These are phyloP conservation scores for Corythucha ciliata DNA, from an alignment of 2,888 invertebrate species.

Conservation along the genomic window DNA sequence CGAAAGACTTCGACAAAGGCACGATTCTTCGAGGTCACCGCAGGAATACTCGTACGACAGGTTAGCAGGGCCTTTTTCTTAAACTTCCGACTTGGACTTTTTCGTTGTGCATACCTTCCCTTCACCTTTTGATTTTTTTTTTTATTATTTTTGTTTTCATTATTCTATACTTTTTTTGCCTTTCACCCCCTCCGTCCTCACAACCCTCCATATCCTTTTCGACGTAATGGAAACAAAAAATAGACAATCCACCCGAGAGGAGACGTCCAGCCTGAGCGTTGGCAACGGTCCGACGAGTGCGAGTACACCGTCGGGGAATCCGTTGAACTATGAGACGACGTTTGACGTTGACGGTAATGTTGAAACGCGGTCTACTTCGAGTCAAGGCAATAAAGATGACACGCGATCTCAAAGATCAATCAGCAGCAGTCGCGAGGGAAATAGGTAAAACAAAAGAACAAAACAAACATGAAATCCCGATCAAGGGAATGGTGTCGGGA, in stretches of 20 bases:
- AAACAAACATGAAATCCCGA: no score
- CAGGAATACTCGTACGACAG: slow-evolving; percentile 66
- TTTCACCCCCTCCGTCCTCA: slow-evolving; percentile 24
- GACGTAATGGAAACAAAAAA: no score
- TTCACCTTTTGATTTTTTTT: slow-evolving; percentile 15
- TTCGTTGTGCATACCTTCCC: not conserved
- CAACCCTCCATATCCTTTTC: not conserved
- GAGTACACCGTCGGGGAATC: slow-evolving; percentile 45
- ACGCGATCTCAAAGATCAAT: slow-evolving; percentile 52
- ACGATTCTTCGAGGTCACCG: slow-evolving; percentile 57
- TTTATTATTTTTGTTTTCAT: slow-evolving; percentile 26
- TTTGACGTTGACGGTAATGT: slow-evolving; percentile 87
- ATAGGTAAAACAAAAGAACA: no score
- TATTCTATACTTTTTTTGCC: slow-evolving; percentile 30
- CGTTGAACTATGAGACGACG: slow-evolving; percentile 69
- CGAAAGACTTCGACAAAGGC: slow-evolving; percentile 64
- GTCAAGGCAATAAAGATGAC: slow-evolving; percentile 58
- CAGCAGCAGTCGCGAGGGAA: slow-evolving; percentile 54
- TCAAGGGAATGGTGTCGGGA: no score
- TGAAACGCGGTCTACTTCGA: slow-evolving; percentile 81
- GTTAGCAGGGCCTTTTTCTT: slow-evolving; percentile 53
- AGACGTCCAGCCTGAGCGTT: slow-evolving; percentile 33
- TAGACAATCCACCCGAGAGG: slow-evolving; percentile 45
- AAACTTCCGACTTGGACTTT: not conserved
- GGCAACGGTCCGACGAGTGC: slow-evolving; percentile 41